Base-by-base conservation (phyloP, 2,888 invertebrate genomes). In the Ectemnius cavifrons region DNA sequence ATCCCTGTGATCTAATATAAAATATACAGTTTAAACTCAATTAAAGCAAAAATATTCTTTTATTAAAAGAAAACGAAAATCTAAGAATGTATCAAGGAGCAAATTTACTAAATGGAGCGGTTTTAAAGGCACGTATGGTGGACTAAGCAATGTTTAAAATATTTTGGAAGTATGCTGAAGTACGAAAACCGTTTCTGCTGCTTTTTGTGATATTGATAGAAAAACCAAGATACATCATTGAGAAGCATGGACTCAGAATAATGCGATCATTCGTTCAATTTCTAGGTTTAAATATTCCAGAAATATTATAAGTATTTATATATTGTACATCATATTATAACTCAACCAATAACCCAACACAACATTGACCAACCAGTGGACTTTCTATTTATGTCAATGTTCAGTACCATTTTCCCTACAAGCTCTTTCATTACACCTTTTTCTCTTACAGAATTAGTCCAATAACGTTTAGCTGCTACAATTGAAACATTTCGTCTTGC, bases 401-500 rank as follows among this genome's bases (percentile, higher is more conserved):
- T 76, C 69, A 68, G 69, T 71, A 52, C 13, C 64, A 80, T 75
- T 73, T 73, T 80, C 69, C 70, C 70, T 72, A 70, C 56, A 77
- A 76, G 75, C 72, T 83, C 75, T 77, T 83, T 77, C 79, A 82
- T 77, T 67, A 79, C 78, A 78, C 67, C 61, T 62, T 75, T 72
- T 64, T 75, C 45, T 68, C 37, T 37, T 37, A 37, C 37, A 37
- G 37, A 37, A 37, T 37, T 37, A 82, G 70, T 67, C 77, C 71
- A 77, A 70, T 72, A 47, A 73, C 61, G 71, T 67, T 79, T 77
- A 80, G 63, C 71, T 94, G 95, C 95, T 97, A 97, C 95, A 97
- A 95, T 92, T 97, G 96, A 91, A 97, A 97, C 89, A 97, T 94
- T 90, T 97, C 97, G 86, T 97, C 97, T 89, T 97, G 97, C 87